Conservation (phyloP, 2,888 invertebrate species). For the Calliphora vomitoria region DNA sequence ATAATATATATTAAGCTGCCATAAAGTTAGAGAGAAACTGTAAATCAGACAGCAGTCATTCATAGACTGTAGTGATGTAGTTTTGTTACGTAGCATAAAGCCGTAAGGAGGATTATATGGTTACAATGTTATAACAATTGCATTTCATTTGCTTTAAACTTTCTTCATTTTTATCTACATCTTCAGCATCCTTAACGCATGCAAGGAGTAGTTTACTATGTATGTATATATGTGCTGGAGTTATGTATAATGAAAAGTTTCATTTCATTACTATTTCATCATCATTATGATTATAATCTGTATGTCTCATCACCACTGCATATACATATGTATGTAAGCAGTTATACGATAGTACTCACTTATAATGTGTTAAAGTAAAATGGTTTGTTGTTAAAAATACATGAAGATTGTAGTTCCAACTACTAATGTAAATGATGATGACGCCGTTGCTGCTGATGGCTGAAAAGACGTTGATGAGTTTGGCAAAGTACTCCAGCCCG, state of each 20-base stretch:
- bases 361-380: conserved; percentile 11
- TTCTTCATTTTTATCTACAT: conserved; percentile 10
- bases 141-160: conserved; percentile 47
- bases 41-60: conserved; percentile 21
- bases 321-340: too few relatives aligned
- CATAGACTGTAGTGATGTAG: neutral
- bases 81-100: conserved; percentile 15
- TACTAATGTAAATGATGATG: conserved; percentile 8
- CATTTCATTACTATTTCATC: conserved; percentile 42
- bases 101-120: conserved; percentile 46
- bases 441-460: conserved; percentile 20
- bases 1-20: conserved; percentile 41
- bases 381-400: neutral
- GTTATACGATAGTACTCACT: neutral
- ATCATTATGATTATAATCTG: conserved; percentile 41
- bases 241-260: conserved; percentile 39
- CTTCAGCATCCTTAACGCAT: neutral
- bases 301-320: neutral
- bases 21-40: conserved; percentile 25
- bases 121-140: conserved; percentile 64
- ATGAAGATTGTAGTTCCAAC: neutral
- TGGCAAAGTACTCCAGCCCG: conserved; percentile 22
- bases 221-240: neutral
- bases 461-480: conserved; percentile 42
- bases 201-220: neutral